Evolutionary conservation across 1,140 invertebrate genomes (phyloP).

Genomic region (Pissodes strobi): DNA sequence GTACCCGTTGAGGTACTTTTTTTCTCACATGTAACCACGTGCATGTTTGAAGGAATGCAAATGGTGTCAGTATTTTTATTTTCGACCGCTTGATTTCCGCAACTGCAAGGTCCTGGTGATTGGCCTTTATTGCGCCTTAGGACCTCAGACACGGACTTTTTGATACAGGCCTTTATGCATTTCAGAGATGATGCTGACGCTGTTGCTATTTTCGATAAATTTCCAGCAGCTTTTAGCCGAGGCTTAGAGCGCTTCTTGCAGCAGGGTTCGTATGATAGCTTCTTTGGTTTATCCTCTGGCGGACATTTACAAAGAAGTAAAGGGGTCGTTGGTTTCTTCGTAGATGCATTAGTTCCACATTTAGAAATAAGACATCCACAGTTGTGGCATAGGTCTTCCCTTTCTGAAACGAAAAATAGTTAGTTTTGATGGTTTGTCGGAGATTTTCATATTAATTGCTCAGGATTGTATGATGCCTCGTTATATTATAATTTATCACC

Average conservation of each 20-base stretch:
- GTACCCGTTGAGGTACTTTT: not conserved
- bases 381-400: conserved; percentile 1
- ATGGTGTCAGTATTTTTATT: not conserved
- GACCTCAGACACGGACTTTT: not conserved
- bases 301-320: conserved; percentile 1
- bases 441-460: no score
- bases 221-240: not conserved
- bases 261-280: not conserved
- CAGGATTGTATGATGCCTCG: no score
- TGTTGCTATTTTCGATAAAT: not conserved
- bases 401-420: not conserved
- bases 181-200: conserved; percentile 7
- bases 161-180: not conserved
- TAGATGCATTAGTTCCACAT: not conserved
- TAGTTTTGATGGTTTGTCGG: no score
- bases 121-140: not conserved
- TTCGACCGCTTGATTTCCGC: not conserved
- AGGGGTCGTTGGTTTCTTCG: not conserved
- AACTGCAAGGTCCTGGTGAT: not conserved
- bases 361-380: conserved; percentile 15
- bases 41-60: not conserved
- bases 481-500: no score
- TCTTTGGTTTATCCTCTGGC: not conserved
- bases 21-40: not conserved
- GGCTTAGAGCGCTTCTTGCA: not conserved